Evolutionary conservation across 2,113 vertebrate species (phyloP), one percentile per base, ranked within the genome.

Genomic region (Chionis minor): DNA sequence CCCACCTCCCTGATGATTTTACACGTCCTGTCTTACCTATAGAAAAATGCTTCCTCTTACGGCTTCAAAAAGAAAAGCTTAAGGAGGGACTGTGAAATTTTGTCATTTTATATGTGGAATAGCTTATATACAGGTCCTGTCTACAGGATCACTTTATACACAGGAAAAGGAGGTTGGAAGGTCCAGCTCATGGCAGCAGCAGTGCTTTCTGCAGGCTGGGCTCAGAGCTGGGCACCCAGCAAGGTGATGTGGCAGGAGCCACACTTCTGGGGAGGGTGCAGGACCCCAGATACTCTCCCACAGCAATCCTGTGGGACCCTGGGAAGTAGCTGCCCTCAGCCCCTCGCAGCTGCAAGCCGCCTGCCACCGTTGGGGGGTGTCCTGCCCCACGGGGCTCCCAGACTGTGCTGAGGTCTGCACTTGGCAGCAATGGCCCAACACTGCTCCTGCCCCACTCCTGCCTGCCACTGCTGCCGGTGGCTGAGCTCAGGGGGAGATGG

Each of bases 241-340:
- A 65, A 73, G 44, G 24, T 40, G 44, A 13, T 63, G 12, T 24
- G 38, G 38, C 38, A 56, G 69, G 28, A 59, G 85, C 6, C 2
- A 7, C 38, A 16, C 5, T 30, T 30, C 17, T 23, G 6, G 8
- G 54, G 26, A 69, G 24, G 16, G 54, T 65, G 55, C n/a, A 45
- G 44, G 38, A 59, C 28, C 28, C 61, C 51, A 32, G 45, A 24
- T 27, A 40, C 1, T 1, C 24, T 88, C 38, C n/a, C 0, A 2
- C 38, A 28, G 9, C 33, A 12, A 38, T 75, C 24, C 56, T 59
- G 20, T 0, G 2, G n/a, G 22, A 45, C 9, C 2, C 21, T 2
- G 6, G 59, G 49, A 69, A 52, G 47, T 42, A 70, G 24, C 28
- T 54, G 24, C 49, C 69, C 30, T 69, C 55, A 83, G 32, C 22